A percentile compares a stretch with the other conserved stretches of the same genome.
Evolutionary conservation across 2,113 vertebrate genomes (phyloP).

Genomic region (Catharus minimus): DNA sequence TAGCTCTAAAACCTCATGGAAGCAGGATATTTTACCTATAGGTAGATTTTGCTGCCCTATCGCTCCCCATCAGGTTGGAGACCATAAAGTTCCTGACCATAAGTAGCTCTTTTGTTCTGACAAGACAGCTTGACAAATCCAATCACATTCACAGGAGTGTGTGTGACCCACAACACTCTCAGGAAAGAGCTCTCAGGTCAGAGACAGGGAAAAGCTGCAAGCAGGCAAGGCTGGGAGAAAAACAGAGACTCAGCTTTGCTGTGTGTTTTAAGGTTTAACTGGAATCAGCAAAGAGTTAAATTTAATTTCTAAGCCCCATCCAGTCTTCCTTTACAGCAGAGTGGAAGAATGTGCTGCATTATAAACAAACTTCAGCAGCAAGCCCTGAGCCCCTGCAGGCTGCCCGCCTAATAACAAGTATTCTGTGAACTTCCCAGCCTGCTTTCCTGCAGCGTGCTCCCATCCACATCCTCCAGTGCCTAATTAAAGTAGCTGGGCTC

Average conservation of each 20-base stretch:
- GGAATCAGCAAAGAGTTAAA: slow-evolving; percentile 22
- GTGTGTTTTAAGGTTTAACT: neutral
- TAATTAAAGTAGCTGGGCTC: slow-evolving; percentile 44
- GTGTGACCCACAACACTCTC: neutral
- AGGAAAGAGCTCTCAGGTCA: neutral
- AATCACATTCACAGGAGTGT: neutral
- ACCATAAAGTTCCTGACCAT: neutral
- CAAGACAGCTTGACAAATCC: neutral
- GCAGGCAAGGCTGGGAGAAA: neutral
- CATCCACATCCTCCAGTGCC: slow-evolving; percentile 14
- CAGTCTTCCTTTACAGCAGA: neutral
- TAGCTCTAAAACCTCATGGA: neutral
- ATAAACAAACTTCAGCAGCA: slow-evolving; percentile 19
- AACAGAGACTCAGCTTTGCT: neutral
- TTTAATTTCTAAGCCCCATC: neutral
- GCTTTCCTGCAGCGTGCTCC: neutral
- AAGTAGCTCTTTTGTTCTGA: neutral
- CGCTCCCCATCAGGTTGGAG: neutral
- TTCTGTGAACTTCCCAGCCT: neutral
- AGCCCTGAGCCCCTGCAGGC: slow-evolving; percentile 21
- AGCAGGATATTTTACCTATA: neutral
- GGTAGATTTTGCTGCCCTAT: neutral
- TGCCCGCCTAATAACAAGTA: slow-evolving; percentile 29
- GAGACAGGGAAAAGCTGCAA: neutral
- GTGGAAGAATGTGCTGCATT: neutral